Conservation (phyloP, 1,140 invertebrate genomes). For the Alviniconcha marisindica region DNA sequence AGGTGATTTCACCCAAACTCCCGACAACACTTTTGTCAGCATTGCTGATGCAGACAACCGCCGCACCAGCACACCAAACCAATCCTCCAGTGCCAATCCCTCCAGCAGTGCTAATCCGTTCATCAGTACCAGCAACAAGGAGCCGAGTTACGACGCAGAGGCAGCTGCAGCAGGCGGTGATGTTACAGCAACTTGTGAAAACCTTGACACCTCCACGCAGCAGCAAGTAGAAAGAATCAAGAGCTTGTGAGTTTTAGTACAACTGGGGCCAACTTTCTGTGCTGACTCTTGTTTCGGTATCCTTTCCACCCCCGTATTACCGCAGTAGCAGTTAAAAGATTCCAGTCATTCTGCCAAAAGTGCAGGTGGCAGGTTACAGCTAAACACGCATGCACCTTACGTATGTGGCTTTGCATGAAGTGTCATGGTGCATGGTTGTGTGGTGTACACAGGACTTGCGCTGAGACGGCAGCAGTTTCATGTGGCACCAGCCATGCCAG, state of each 20-base stretch:
- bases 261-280: no score
- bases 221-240: constrained; percentile 35
- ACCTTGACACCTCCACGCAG: constrained; percentile 25
- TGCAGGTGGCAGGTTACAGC: no score
- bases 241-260: constrained; percentile 25
- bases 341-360: no score
- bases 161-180: not conserved
- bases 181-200: not conserved
- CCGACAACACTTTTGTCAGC: not conserved
- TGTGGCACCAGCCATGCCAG: no score
- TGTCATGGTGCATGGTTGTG: no score
- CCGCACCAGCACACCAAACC: constrained; percentile 29
- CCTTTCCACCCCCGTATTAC: no score
- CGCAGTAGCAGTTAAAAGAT: no score
- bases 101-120: not conserved
- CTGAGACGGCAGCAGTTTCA: no score
- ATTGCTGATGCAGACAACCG: not conserved
- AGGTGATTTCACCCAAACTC: not conserved
- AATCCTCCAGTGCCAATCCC: not conserved
- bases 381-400: no score
- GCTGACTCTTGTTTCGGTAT: no score
- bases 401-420: no score
- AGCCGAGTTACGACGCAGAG: not conserved
- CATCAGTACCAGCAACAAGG: not conserved
- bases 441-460: no score